Evolutionary conservation across 2,888 invertebrate genomes (phyloP), one percentile per base, ranked within the genome.

Genomic region (Phyllotreta striolata): DNA sequence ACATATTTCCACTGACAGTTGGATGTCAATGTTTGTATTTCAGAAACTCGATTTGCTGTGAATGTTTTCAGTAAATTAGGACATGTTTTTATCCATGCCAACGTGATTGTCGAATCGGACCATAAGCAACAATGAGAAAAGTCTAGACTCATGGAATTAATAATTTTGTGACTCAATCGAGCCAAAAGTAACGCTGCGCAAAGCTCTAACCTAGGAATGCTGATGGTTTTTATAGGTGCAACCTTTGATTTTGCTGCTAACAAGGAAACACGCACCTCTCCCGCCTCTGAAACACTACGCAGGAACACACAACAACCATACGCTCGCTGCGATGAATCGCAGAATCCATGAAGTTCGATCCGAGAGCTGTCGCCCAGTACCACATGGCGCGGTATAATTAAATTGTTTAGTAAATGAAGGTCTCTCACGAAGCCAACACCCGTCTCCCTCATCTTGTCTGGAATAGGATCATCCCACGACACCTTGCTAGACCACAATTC

Each of bases 1-100:
- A 70, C 63, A 51, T 69, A 64, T 7, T 43, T 40, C 66, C 72
- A 72, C 12, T 56, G 52, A 24, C 8, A 38, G 34, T 65, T 35
- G 0, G 41, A 8, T 1, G 68, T 63, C 10, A 68, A 24, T 1
- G 35, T 10, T 62, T 67, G 65, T 47, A 70, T 70, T 38, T 67
- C 64, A 7, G 67, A 55, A 12, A 67, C 58, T 12, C 70, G 55
- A 41, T 67, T 67, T n/a, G 56, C 52, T 1, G 65, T 59, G 41
- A 71, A 71, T 3, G 66, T 61, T 65, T 72, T 70, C 35, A 71
- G 57, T 10, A 63, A 37, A 43, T 68, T 67, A 2, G 70, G 64
- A 52, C 56, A 43, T 6, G 57, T 56, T 43, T 57, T 52, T 0
- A 62, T 41, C 62, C 64, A 66, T 9, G 49, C 49, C 3, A 66